Evolutionary conservation across 1,140 invertebrate genomes (phyloP).

Genomic region (Zelostemma sp.): DNA sequence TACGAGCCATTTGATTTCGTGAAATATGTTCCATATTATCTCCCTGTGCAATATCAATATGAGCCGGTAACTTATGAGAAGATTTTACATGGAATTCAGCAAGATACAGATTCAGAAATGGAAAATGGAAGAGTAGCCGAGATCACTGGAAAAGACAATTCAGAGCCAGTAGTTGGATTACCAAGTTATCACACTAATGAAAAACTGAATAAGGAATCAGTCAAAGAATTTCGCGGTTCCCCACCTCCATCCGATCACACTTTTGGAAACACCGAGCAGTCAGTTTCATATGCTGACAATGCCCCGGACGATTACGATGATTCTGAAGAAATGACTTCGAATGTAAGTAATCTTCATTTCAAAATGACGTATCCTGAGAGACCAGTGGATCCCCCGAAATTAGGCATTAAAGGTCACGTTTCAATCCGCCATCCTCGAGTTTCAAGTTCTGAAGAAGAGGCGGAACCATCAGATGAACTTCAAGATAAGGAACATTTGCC

Average conservation of each 20-base stretch:
- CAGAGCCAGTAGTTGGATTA: slow-evolving; percentile 19
- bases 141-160: slow-evolving; percentile 17
- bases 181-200: slow-evolving; percentile 18
- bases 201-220: slow-evolving; percentile 50
- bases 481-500: too few species aligned
- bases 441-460: slow-evolving; percentile 2
- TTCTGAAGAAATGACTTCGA: not conserved
- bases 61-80: slow-evolving; percentile 34
- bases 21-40: slow-evolving; percentile 49
- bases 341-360: not conserved
- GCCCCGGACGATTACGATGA: slow-evolving; percentile 3
- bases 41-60: slow-evolving; percentile 52
- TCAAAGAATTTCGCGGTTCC: slow-evolving; percentile 51
- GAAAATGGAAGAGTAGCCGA: slow-evolving; percentile 28
- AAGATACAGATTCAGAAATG: too few species aligned
- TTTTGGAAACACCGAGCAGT: slow-evolving; percentile 47
- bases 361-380: not conserved
- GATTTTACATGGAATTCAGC: slow-evolving; percentile 2
- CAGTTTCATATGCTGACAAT: slow-evolving; percentile 6
- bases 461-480: not conserved
- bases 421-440: slow-evolving; percentile 10
- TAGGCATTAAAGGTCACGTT: slow-evolving; percentile 9
- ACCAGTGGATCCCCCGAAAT: not conserved
- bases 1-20: slow-evolving; percentile 46
- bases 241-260: slow-evolving; percentile 60